Conservation (phyloP, 2,888 invertebrate genomes). For the Muschampia plurimacula region DNA sequence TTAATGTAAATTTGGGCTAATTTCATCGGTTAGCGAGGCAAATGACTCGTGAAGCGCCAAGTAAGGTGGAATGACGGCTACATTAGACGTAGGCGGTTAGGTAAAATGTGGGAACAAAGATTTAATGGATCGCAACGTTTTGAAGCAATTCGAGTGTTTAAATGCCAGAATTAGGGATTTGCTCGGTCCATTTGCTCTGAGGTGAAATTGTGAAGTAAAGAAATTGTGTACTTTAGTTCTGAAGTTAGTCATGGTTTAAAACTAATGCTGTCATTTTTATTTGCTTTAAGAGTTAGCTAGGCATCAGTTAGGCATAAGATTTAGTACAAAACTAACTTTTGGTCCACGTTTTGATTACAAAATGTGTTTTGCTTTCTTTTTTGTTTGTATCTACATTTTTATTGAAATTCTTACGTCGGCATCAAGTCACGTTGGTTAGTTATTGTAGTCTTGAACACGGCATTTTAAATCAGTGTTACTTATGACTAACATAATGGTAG, state of each 20-base stretch:
- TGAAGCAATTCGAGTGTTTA: conserved; percentile 8
- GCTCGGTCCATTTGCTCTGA: conserved; percentile 10
- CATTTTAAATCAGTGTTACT: too few species aligned
- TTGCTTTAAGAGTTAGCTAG: too few species aligned
- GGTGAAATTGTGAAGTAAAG: conserved; percentile 6
- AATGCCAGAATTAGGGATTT: conserved; percentile 18
- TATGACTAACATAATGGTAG: too few species aligned
- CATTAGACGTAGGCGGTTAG: conserved; percentile 55
- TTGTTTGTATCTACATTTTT: too few species aligned
- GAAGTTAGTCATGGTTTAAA: too few species aligned
- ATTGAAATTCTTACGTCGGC: too few species aligned
- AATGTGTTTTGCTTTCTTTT: neutral
- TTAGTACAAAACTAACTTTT: too few species aligned
- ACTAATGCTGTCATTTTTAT: too few species aligned
- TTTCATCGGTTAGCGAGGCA: conserved; percentile 59
- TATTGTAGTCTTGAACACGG: too few species aligned
- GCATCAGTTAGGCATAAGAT: too few species aligned
- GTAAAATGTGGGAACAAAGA: conserved; percentile 54
- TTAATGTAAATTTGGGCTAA: conserved; percentile 53
- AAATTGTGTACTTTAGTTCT: neutral
- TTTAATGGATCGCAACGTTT: conserved; percentile 35
- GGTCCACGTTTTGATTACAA: too few species aligned
- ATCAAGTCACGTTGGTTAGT: neutral
- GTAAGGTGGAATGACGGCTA: conserved; percentile 55
- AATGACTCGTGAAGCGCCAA: conserved; percentile 65